These are phyloP conservation scores for Drosophila acutilabella DNA, from an alignment of 2,888 invertebrate genomes.

Conservation along the genomic window DNA sequence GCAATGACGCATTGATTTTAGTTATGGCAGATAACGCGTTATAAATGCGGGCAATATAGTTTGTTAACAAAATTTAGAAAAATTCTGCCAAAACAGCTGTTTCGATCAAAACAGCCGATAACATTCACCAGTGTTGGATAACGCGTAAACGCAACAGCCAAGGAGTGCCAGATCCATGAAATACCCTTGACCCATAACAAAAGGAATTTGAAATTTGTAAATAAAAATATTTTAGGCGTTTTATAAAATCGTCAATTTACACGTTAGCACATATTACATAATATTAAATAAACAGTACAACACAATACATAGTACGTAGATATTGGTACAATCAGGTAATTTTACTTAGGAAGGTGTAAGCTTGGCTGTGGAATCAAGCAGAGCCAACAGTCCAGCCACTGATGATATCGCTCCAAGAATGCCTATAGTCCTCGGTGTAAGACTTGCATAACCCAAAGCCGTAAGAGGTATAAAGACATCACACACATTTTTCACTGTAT, in stretches of 20 bases:
- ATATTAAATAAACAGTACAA: conserved; percentile 31
- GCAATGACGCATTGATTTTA: conserved; percentile 57
- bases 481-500: conserved; percentile 93
- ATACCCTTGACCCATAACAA: neutral
- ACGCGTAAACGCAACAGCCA: neutral
- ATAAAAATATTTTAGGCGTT: conserved; percentile 18
- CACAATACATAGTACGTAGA: conserved; percentile 18
- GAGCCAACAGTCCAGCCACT: conserved; percentile 90
- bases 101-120: conserved; percentile 36
- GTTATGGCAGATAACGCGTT: conserved; percentile 48
- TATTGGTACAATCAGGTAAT: conserved; percentile 17
- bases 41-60: conserved; percentile 20
- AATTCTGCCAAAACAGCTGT: conserved; percentile 44
- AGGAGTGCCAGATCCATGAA: neutral
- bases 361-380: conserved; percentile 92
- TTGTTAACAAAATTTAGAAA: conserved; percentile 31
- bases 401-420: conserved; percentile 93
- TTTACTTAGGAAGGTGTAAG: conserved; percentile 87
- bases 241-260: conserved; percentile 50
- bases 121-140: conserved; percentile 39
- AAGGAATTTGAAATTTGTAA: neutral
- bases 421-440: conserved; percentile 92
- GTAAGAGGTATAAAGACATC: conserved; percentile 95
- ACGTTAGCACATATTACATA: conserved; percentile 43
- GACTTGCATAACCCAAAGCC: conserved; percentile 90